These are phyloP conservation scores for Leptoclinus maculatus DNA, from an alignment of 2,797 vertebrate genomes.

Conservation along the genomic window DNA sequence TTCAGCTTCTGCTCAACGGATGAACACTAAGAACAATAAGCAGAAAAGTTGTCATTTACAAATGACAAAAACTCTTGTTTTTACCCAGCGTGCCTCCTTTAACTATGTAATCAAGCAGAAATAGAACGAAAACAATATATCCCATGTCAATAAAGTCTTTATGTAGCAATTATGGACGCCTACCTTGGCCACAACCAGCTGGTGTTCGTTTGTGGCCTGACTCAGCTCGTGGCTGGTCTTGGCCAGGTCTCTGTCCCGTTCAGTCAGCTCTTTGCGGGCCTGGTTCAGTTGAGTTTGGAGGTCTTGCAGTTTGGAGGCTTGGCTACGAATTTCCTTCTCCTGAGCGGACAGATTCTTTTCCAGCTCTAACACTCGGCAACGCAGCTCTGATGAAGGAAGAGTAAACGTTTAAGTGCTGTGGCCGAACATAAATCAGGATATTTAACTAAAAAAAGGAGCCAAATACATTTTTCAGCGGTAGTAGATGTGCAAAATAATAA, in stretches of 20 bases:
- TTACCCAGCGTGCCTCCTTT: background rate
- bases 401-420: background rate
- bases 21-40: constrained; percentile 79
- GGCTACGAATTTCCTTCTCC: constrained; percentile 86
- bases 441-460: background rate
- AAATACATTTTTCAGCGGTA: background rate
- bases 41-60: background rate
- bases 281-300: constrained; percentile 86
- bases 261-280: constrained; percentile 84
- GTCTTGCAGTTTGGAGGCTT: constrained; percentile 86
- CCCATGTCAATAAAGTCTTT: background rate
- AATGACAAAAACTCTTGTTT: background rate
- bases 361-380: constrained; percentile 83
- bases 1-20: constrained; percentile 90
- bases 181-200: constrained; percentile 88
- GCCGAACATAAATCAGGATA: background rate
- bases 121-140: background rate
- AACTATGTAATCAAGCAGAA: background rate
- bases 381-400: constrained; percentile 67
- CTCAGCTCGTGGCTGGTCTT: constrained; percentile 87
- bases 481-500: background rate
- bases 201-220: constrained; percentile 81
- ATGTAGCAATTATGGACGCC: background rate
- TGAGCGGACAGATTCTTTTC: constrained; percentile 86
- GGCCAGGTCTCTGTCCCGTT: constrained; percentile 86